These are phyloP conservation scores for Odontomachus brunneus DNA, from an alignment of 1,140 invertebrate species.

Conservation along the genomic window DNA sequence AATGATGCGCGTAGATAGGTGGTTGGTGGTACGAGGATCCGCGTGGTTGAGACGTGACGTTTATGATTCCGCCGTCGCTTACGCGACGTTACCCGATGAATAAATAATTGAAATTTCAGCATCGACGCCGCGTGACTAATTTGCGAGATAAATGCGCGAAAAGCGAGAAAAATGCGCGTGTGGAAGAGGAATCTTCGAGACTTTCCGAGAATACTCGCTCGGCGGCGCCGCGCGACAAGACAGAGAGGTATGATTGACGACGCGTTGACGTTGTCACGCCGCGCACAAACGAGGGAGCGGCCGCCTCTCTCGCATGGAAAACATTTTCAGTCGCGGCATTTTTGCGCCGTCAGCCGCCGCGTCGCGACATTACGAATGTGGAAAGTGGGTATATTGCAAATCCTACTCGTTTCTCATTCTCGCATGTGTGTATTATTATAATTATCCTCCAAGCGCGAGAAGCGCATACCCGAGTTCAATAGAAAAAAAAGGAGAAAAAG, in stretches of 20 bases:
- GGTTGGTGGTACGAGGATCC: no score
- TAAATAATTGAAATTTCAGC: not conserved
- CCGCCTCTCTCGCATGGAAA: slow-evolving; percentile 16
- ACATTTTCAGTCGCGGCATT: slow-evolving; percentile 22
- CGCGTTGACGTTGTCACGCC: slow-evolving; percentile 48
- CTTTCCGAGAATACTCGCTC: slow-evolving; percentile 44
- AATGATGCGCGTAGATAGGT: not conserved
- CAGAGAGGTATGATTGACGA: slow-evolving; percentile 54
- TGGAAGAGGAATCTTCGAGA: not conserved
- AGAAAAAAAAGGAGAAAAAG: no score
- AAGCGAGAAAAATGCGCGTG: slow-evolving; percentile 15
- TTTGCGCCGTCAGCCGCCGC: not conserved
- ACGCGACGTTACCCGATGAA: slow-evolving; percentile 5
- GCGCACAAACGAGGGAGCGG: slow-evolving; percentile 31
- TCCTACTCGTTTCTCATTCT: not conserved
- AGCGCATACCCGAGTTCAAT: no score
- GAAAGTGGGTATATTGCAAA: not conserved
- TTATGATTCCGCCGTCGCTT: no score
- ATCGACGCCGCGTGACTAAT: not conserved
- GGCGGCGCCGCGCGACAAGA: slow-evolving; percentile 10
- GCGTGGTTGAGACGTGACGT: no score
- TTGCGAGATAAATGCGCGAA: slow-evolving; percentile 3
- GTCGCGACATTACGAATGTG: not conserved
- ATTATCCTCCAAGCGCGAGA: no score
- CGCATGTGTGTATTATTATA: no score